Evolutionary conservation across 92 coral and sea anemone genomes (phyloP).

Genomic region (Desmophyllum pertusum): DNA sequence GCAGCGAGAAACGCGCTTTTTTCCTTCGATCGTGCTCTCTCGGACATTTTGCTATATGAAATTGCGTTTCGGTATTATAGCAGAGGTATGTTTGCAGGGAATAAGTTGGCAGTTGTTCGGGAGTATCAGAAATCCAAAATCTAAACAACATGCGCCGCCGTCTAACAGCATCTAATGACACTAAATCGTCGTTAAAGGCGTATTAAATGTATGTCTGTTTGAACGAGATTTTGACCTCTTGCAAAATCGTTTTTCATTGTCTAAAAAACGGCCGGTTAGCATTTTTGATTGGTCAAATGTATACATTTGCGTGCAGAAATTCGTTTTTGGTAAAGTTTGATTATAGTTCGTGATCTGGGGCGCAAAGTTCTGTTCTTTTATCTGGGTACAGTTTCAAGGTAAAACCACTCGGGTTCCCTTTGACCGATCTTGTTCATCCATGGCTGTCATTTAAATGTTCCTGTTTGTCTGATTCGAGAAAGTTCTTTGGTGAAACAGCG

Average conservation of each 20-base stretch:
- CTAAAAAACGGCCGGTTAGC: not conserved
- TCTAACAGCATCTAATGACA: not conserved
- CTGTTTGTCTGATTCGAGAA: conserved; percentile 1
- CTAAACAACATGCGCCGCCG: not conserved
- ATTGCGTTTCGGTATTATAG: not conserved
- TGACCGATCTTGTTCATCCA: not conserved
- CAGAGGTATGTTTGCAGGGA: not conserved
- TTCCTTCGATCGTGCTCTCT: not conserved
- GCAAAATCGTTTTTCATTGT: not conserved
- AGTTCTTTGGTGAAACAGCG: not conserved
- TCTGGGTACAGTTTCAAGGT: not conserved
- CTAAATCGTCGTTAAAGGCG: not conserved
- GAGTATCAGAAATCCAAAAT: not conserved
- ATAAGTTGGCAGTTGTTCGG: not conserved
- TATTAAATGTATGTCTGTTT: not conserved
- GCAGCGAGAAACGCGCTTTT: not conserved
- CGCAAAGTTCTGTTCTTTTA: not conserved
- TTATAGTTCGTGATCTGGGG: not conserved
- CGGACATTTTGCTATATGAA: not conserved
- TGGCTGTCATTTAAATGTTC: not conserved
- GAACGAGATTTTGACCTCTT: not conserved
- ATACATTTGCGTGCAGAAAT: not conserved
- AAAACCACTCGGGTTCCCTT: not conserved
- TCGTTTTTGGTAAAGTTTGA: not conserved
- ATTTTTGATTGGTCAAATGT: not conserved